Percentiles rank a stretch among this genome's conserved stretches.
These are phyloP conservation scores for Andrena chrysosceles DNA, from an alignment of 2,888 invertebrate species.

Conservation along the genomic window DNA sequence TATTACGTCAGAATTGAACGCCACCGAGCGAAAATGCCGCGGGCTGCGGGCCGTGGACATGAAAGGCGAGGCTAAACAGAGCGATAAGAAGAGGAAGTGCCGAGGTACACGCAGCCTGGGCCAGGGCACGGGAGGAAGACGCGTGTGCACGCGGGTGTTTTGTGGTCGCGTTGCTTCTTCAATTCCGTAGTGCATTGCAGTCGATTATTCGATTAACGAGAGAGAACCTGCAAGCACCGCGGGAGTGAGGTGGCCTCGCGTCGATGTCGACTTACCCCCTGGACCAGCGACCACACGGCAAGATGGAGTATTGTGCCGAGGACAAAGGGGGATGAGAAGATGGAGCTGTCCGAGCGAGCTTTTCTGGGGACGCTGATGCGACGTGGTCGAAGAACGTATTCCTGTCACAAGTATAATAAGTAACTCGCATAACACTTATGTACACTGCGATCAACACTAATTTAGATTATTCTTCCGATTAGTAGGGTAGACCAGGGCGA, in stretches of 20 bases:
- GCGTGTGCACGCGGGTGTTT: neutral
- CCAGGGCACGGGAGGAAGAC: neutral
- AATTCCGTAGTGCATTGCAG: conserved; percentile 99
- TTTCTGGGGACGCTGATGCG: too few relatives aligned
- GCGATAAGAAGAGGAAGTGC: conserved; percentile 13
- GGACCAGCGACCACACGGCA: neutral
- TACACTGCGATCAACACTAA: too few relatives aligned
- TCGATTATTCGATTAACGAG: conserved; percentile 87
- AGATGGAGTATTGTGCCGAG: neutral
- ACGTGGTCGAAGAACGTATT: too few relatives aligned
- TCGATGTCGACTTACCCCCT: conserved; percentile 72
- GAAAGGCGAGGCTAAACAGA: conserved; percentile 29
- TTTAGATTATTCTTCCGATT: too few relatives aligned
- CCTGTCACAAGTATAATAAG: too few relatives aligned
- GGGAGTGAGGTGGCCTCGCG: conserved; percentile 92
- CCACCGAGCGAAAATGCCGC: conserved; percentile 43
- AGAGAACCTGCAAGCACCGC: conserved; percentile 95
- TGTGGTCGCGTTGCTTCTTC: conserved; percentile 89
- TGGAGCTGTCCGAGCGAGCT: too few relatives aligned
- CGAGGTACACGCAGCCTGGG: conserved; percentile 2
- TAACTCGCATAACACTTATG: too few relatives aligned
- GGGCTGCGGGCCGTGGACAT: conserved; percentile 27
- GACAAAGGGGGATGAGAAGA: neutral
- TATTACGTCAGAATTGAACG: conserved; percentile 55
- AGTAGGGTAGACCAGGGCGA: too few relatives aligned